A percentile compares a stretch with the other conserved stretches of the same genome.
These are phyloP conservation scores for Theristicus caerulescens DNA, from an alignment of 2,113 vertebrate species.

Conservation along the genomic window DNA sequence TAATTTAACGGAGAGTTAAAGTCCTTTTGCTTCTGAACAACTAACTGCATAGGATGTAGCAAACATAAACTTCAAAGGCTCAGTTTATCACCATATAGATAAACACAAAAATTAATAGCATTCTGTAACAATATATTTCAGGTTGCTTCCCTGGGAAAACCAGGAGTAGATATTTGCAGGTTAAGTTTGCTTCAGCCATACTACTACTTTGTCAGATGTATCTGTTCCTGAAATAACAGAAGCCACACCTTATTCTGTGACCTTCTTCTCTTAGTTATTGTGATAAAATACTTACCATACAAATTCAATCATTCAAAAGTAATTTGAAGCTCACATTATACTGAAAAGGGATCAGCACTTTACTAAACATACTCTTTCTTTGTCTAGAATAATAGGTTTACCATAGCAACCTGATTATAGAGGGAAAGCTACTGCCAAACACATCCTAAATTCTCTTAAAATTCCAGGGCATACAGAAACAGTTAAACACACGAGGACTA, in stretches of 20 bases:
- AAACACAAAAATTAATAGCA: neutral
- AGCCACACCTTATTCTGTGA: neutral
- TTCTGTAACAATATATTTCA: neutral
- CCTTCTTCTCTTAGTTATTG: neutral
- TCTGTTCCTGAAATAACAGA: neutral
- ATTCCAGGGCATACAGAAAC: conserved; percentile 33
- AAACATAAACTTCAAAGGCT: neutral
- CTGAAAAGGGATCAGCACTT: conserved; percentile 61
- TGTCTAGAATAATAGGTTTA: conserved; percentile 70
- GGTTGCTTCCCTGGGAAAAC: neutral
- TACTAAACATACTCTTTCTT: conserved; percentile 51
- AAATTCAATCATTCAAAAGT: conserved; percentile 27
- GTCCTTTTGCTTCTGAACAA: neutral
- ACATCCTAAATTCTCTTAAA: conserved; percentile 51
- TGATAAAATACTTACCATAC: conserved; percentile 27
- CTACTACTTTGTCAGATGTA: neutral
- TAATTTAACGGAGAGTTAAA: neutral
- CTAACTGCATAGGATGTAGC: neutral
- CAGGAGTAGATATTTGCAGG: neutral
- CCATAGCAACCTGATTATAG: conserved; percentile 75
- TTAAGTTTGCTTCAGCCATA: neutral
- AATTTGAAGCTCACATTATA: conserved; percentile 66
- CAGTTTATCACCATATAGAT: neutral
- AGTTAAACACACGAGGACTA: conserved; percentile 54
- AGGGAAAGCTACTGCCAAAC: conserved; percentile 49